These are phyloP conservation scores for Danio choprae DNA, from an alignment of 2,797 vertebrate genomes.

Conservation along the genomic window DNA sequence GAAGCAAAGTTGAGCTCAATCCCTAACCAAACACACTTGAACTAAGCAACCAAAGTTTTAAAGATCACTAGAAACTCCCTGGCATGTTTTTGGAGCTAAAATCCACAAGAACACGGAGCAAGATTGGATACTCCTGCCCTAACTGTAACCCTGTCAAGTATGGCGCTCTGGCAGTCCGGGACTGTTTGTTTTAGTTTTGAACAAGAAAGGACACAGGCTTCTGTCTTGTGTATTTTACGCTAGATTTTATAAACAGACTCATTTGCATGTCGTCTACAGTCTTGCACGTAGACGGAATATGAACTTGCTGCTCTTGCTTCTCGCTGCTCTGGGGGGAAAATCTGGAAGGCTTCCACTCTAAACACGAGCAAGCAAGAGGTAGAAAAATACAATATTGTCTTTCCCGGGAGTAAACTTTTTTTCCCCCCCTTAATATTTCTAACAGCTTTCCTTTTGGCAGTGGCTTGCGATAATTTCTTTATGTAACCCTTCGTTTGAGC, in stretches of 20 bases:
- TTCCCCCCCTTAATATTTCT: slow-evolving; percentile 13
- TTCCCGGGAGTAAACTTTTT: neutral
- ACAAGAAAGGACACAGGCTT: neutral
- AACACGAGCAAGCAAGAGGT: slow-evolving; percentile 5
- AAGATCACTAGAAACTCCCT: neutral
- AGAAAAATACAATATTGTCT: slow-evolving; percentile 32
- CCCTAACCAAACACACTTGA: neutral
- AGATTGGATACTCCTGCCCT: neutral
- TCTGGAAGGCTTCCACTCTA: slow-evolving; percentile 19
- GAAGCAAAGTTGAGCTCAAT: neutral
- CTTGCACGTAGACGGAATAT: neutral
- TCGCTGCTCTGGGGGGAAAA: neutral
- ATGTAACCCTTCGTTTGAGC: slow-evolving; percentile 2
- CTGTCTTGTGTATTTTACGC: neutral
- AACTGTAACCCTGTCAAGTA: neutral
- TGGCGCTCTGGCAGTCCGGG: neutral
- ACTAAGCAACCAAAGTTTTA: neutral
- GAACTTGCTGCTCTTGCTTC: neutral
- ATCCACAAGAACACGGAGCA: neutral
- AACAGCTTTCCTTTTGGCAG: slow-evolving; percentile 19
- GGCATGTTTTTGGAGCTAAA: neutral
- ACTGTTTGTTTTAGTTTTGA: neutral
- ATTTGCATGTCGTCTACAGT: neutral
- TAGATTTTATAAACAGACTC: neutral
- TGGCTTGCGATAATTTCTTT: slow-evolving; percentile 7